These are phyloP conservation scores for Garrulus glandarius DNA, from an alignment of 2,797 vertebrate species.

Conservation along the genomic window DNA sequence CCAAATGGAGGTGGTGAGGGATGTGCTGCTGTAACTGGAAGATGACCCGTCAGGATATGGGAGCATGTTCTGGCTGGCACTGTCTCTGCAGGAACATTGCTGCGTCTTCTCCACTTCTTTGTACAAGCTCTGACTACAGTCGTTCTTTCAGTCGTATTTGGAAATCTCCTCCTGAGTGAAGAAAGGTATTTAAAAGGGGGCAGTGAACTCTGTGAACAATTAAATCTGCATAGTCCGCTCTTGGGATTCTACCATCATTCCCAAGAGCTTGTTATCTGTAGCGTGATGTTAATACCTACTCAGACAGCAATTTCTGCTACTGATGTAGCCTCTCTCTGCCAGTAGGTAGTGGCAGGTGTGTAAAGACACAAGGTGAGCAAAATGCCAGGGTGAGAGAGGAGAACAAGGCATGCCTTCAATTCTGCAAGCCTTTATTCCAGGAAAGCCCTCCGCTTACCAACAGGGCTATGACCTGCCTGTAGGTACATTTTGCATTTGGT, in stretches of 20 bases:
- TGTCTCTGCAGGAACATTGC: neutral
- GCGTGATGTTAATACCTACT: neutral
- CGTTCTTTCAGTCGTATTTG: neutral
- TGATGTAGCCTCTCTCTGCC: neutral
- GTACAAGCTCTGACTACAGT: neutral
- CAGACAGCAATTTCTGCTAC: neutral
- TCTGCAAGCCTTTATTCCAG: neutral
- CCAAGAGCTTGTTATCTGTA: neutral
- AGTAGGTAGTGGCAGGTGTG: neutral
- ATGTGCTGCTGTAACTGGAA: neutral
- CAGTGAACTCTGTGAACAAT: neutral
- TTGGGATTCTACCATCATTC: neutral
- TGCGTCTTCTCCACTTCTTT: neutral
- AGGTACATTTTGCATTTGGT: neutral
- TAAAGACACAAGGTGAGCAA: neutral
- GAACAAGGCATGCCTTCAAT: neutral
- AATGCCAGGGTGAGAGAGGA: neutral
- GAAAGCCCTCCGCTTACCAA: neutral
- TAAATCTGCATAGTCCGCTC: neutral
- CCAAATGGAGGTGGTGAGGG: rapidly evolving
- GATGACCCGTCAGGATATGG: neutral
- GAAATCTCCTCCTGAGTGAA: neutral
- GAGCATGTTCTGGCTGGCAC: neutral
- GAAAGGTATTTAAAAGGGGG: neutral
- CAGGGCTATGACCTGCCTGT: neutral